Percentiles rank a stretch among this genome's conserved stretches.
These are phyloP conservation scores for Brachyptera putata DNA, from an alignment of 2,888 invertebrate species.

Conservation along the genomic window DNA sequence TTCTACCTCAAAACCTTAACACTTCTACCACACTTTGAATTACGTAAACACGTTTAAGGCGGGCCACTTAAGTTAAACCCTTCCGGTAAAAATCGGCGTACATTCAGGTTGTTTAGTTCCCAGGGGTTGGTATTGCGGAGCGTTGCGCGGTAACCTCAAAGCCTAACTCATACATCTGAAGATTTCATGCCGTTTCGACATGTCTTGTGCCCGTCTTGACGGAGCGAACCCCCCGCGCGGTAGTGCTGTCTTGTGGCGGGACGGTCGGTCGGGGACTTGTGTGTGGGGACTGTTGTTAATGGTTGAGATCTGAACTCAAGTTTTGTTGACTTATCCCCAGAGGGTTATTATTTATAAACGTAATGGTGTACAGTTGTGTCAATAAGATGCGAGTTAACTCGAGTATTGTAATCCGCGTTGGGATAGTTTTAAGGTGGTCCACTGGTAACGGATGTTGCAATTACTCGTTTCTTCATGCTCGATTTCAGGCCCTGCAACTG, in stretches of 20 bases:
- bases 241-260: too few species aligned
- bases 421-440: too few species aligned
- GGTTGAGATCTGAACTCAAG: constrained; percentile 2
- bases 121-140: constrained; percentile 1
- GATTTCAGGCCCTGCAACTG: too few species aligned
- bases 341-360: background rate
- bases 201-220: too few species aligned
- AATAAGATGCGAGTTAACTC: background rate
- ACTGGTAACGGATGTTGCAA: too few species aligned
- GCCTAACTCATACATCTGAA: constrained; percentile 5
- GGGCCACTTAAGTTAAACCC: constrained; percentile 4
- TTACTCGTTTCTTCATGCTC: too few species aligned
- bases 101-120: constrained; percentile 17
- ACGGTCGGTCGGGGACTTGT: too few species aligned
- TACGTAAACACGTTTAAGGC: constrained; percentile 19
- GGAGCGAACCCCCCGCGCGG: too few species aligned
- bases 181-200: background rate
- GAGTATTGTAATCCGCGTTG: background rate
- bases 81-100: constrained; percentile 6
- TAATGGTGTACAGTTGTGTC: background rate
- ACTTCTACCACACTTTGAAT: background rate
- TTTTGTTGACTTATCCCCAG: constrained; percentile 23
- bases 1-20: constrained; percentile 14
- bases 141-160: background rate
- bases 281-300: too few species aligned